phyloP scores from a whole-genome alignment of 2,113 vertebrate genomes.

The Pachypanchax playfairii region DNA sequence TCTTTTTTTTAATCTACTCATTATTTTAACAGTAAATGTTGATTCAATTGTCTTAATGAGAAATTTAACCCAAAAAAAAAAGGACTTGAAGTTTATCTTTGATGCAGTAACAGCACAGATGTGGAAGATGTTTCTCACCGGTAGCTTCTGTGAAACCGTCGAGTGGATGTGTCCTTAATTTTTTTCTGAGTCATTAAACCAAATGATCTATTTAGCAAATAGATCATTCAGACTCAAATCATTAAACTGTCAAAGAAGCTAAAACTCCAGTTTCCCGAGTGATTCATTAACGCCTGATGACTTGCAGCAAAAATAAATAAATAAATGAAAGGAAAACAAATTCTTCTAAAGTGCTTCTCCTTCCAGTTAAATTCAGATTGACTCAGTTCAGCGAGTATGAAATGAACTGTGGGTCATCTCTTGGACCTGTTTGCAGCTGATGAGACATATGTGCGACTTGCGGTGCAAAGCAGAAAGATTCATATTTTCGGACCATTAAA shows the following conservation, averaged over 20 bases:
- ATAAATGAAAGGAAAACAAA: constrained; percentile 18
- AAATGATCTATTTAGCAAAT: constrained; percentile 14
- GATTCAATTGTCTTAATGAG: too few species aligned
- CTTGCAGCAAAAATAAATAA: not conserved
- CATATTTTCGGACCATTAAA: constrained; percentile 51
- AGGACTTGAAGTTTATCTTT: too few species aligned
- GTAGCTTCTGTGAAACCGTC: constrained; percentile 1
- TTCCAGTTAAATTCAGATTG: constrained; percentile 12
- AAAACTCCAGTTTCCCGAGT: not conserved
- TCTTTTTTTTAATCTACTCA: constrained; percentile 44
- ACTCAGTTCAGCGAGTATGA: constrained; percentile 24
- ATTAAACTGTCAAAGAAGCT: constrained; percentile 1
- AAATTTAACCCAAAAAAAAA: too few species aligned
- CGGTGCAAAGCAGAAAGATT: constrained; percentile 33
- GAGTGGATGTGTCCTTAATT: not conserved
- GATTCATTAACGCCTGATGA: not conserved
- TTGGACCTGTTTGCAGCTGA: constrained; percentile 12
- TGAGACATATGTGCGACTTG: constrained; percentile 31
- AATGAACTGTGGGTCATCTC: constrained; percentile 51
- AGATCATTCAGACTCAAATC: not conserved
- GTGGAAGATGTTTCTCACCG: not conserved
- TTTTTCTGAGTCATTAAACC: not conserved
- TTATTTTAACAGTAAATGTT: too few species aligned
- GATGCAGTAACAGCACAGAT: constrained; percentile 1
- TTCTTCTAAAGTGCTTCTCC: constrained; percentile 5